Evolutionary conservation across 2,797 vertebrate species (phyloP).

Genomic region (Clarias platycephalus): DNA sequence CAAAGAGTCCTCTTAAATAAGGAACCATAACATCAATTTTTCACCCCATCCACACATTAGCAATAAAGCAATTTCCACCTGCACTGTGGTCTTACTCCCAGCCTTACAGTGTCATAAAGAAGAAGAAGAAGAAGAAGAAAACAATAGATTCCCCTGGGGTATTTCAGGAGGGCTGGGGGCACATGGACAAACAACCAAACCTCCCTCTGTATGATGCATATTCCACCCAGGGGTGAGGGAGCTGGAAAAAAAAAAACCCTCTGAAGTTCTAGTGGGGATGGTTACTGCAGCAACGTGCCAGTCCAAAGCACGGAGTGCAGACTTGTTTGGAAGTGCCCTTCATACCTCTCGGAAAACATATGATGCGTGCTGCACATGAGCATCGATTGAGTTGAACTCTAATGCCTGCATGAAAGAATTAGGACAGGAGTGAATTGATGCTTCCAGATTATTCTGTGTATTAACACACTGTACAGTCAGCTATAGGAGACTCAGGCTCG

Average conservation of each 20-base stretch:
- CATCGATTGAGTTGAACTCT: neutral
- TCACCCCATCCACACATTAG: constrained; percentile 35
- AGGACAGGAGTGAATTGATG: neutral
- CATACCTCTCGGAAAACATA: constrained; percentile 36
- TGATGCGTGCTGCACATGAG: neutral
- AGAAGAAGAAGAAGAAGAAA: constrained; percentile 4
- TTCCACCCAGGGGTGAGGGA: constrained; percentile 16
- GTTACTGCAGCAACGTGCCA: constrained; percentile 47
- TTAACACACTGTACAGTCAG: constrained; percentile 40
- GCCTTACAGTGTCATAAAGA: constrained; percentile 24
- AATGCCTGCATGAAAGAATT: neutral
- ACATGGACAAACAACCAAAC: constrained; percentile 48
- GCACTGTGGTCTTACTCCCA: constrained; percentile 21
- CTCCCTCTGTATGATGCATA: constrained; percentile 32
- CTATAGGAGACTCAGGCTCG: constrained; percentile 44
- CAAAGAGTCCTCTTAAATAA: constrained; percentile 18
- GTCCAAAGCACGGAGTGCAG: constrained; percentile 26
- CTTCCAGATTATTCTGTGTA: constrained; percentile 9
- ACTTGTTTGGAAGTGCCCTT: constrained; percentile 27
- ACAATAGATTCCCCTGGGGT: constrained; percentile 28
- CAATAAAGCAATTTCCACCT: constrained; percentile 34
- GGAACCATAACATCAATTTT: constrained; percentile 38
- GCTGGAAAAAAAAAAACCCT: constrained; percentile 37
- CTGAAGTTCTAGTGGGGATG: constrained; percentile 47
- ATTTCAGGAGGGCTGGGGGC: constrained; percentile 33